Evolutionary conservation across 2,888 invertebrate species (phyloP), one percentile per base, ranked within the genome.

Genomic region (Chloroclystis v-ata): DNA sequence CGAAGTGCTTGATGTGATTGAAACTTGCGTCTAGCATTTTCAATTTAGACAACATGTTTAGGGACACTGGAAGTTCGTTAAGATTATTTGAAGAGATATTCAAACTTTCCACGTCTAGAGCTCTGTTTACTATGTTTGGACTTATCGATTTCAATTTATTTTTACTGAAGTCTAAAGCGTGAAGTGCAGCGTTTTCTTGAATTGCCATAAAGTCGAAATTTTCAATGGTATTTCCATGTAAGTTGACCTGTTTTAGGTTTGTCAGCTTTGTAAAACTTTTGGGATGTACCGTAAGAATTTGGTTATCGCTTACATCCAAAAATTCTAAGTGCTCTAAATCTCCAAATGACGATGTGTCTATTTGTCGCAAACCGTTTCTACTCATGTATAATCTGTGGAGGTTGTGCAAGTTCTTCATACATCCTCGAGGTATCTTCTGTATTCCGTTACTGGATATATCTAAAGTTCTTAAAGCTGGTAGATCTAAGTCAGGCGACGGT

Each of bases 71-170:
- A 50, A 96, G 86, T 65, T 92, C 91, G 12, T 91, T 89, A 39
- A 97, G 78, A 45, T 90, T 91, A 73, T 97, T 97, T 49, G 93
- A 91, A 0, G 96, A 95, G 43, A 94, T 89, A 72, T 95, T 93
- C 20, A 96, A 75, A 56, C 91, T 90, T 76, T 94, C 92, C 35
- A 96, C 85, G 33, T 92, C 90, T 53, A 92, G 89, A 40, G 89
- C 90, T 67, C 87, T 86, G 16, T 90, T 90, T 32, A 95, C 90
- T 11, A 91, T 89, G 1, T 88, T 89, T 1, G 91, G 90, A 1
- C 90, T 90, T 51, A 95, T 90, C 62, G 90, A 92, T 29, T 91
- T 91, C 32, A 96, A 73, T 69, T 91, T 91, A 72, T 96, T 96
- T 60, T 91, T 90, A 56, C 95, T 95, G 13, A 96, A 80, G 72